Evolutionary conservation across 2,797 vertebrate genomes (phyloP).

Genomic region (Sebastes itinus): DNA sequence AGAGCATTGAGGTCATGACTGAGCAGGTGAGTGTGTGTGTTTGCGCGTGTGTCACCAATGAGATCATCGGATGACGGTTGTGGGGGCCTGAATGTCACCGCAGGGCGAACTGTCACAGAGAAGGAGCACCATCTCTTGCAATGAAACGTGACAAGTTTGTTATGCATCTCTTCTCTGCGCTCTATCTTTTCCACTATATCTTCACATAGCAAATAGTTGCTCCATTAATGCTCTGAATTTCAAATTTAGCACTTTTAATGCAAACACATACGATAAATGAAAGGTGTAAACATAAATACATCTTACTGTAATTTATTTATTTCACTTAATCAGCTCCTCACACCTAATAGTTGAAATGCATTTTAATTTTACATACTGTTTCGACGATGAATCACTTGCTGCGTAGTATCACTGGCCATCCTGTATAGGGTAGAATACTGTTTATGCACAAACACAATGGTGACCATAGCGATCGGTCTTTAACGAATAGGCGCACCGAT

Average conservation of each 20-base stretch:
- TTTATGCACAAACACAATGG: not conserved
- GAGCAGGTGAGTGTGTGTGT: slow-evolving; percentile 46
- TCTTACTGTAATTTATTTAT: not conserved
- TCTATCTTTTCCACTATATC: not conserved
- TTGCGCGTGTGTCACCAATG: slow-evolving; percentile 41
- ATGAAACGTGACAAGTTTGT: slow-evolving; percentile 52
- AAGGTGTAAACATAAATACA: not conserved
- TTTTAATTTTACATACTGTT: not conserved
- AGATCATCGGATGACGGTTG: slow-evolving; percentile 58
- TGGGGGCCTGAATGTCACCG: slow-evolving; percentile 59
- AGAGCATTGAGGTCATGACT: slow-evolving; percentile 56
- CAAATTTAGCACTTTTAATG: not conserved
- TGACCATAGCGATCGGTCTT: not conserved
- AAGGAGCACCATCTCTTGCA: slow-evolving; percentile 27
- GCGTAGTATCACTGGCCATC: not conserved
- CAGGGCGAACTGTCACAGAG: slow-evolving; percentile 46
- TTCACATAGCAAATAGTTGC: too few species aligned
- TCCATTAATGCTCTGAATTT: too few species aligned
- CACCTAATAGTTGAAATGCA: not conserved
- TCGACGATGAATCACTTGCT: not conserved
- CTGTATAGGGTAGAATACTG: not conserved
- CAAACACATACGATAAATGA: not conserved
- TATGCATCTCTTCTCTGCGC: slow-evolving; percentile 6
- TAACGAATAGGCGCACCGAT: not conserved
- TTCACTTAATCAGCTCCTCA: not conserved